Evolutionary conservation across 2,888 invertebrate species (phyloP).

Genomic region (Melanostoma scalare): DNA sequence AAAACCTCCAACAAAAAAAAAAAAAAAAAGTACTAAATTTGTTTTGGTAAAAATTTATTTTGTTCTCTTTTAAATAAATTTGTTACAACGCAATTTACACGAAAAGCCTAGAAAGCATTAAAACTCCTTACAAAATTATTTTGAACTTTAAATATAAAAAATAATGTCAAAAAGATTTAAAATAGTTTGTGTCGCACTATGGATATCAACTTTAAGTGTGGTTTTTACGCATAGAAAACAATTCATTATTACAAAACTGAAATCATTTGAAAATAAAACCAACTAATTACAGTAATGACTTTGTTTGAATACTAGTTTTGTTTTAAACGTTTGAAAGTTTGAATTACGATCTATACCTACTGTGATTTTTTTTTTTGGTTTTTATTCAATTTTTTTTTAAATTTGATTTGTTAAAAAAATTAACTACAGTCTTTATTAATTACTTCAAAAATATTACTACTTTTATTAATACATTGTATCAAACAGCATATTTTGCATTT

Average conservation of each 20-base stretch:
- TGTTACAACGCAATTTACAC: constrained; percentile 67
- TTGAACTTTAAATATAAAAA: constrained; percentile 7
- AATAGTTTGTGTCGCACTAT: constrained; percentile 65
- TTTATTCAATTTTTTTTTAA: constrained; percentile 31
- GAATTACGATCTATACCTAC: constrained; percentile 45
- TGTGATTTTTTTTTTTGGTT: constrained; percentile 17
- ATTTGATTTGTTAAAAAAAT: constrained; percentile 71
- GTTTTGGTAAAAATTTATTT: constrained; percentile 69
- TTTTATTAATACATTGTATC: constrained; percentile 62
- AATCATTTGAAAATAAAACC: neutral
- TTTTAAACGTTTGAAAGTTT: constrained; percentile 38
- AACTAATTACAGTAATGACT: neutral
- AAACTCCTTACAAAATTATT: constrained; percentile 21
- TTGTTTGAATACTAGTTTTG: constrained; percentile 25
- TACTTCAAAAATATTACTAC: constrained; percentile 63
- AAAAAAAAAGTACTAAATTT: neutral
- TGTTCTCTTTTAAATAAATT: constrained; percentile 49
- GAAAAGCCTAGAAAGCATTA: constrained; percentile 66
- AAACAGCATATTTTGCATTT: constrained; percentile 60
- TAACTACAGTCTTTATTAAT: constrained; percentile 72
- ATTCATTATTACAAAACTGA: constrained; percentile 31
- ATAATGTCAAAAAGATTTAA: constrained; percentile 17
- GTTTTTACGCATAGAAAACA: constrained; percentile 38
- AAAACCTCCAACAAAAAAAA: too few relatives aligned
- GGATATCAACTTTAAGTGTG: constrained; percentile 54